phyloP scores from a whole-genome alignment of 1,140 invertebrate genomes.

The Cotesia typhae region DNA sequence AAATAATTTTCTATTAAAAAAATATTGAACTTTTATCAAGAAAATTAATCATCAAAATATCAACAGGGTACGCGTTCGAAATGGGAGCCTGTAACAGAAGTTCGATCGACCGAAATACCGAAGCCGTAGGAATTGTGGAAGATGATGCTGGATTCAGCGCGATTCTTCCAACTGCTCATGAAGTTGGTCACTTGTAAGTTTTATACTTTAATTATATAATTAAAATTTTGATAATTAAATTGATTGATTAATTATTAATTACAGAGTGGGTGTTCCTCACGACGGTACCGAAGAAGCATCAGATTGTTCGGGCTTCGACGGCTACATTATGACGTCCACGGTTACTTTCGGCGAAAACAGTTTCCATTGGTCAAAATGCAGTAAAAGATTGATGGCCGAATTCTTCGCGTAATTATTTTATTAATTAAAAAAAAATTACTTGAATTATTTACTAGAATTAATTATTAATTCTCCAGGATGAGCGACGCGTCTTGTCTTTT shows the following conservation, averaged over 20 bases:
- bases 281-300: constrained; percentile 40
- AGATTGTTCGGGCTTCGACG: constrained; percentile 35
- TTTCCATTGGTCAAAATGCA: constrained; percentile 52
- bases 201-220: constrained; percentile 1
- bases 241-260: constrained; percentile 25
- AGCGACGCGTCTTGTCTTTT: constrained; percentile 80
- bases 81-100: constrained; percentile 49
- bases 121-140: constrained; percentile 53
- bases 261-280: constrained; percentile 50
- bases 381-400: constrained; percentile 37
- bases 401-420: constrained; percentile 45
- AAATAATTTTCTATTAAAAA: constrained; percentile 20
- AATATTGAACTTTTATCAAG: not conserved
- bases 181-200: constrained; percentile 56
- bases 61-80: constrained; percentile 51
- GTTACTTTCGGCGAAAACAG: constrained; percentile 42
- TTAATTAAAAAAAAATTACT: not conserved
- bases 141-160: constrained; percentile 58
- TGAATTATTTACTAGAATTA: not conserved
- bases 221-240: not conserved
- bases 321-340: constrained; percentile 47
- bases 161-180: constrained; percentile 55
- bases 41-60: constrained; percentile 31
- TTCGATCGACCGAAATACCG: constrained; percentile 37
- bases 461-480: constrained; percentile 28